Conservation (phyloP, 1,140 invertebrate genomes). For the Aphaenogaster rudis region DNA sequence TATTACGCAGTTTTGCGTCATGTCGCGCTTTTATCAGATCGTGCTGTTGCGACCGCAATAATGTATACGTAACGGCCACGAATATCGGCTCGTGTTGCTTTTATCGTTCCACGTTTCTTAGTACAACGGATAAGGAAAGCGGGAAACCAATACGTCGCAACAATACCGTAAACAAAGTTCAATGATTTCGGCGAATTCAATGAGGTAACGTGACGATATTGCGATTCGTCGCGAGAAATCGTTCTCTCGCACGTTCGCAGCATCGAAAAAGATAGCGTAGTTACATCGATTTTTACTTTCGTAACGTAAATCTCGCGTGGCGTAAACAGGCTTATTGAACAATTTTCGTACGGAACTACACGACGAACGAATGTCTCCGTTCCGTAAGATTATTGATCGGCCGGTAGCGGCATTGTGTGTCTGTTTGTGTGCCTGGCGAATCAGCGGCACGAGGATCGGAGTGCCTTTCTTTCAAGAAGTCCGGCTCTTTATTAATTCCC, state of each 20-base stretch:
- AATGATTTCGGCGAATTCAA: background rate
- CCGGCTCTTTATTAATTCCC: conserved; percentile 33
- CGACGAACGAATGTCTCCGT: background rate
- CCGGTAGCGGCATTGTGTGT: conserved; percentile 14
- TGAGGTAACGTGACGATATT: background rate
- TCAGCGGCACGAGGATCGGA: background rate
- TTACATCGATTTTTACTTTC: background rate
- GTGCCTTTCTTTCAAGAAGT: background rate
- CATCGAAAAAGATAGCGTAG: background rate
- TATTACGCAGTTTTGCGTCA: background rate
- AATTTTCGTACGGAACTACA: background rate
- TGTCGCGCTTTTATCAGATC: background rate
- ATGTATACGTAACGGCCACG: background rate
- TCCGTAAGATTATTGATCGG: conserved; percentile 49
- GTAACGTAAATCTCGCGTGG: background rate
- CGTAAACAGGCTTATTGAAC: background rate
- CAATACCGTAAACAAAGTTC: background rate
- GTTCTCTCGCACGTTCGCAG: background rate
- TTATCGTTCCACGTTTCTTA: background rate
- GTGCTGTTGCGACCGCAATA: background rate
- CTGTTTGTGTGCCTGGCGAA: background rate
- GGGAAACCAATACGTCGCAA: background rate
- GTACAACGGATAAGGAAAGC: background rate
- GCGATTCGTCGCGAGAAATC: background rate
- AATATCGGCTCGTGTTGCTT: conserved; percentile 18